Conservation (phyloP, 2,797 vertebrate species). For the Pogoniulus pusillus region DNA sequence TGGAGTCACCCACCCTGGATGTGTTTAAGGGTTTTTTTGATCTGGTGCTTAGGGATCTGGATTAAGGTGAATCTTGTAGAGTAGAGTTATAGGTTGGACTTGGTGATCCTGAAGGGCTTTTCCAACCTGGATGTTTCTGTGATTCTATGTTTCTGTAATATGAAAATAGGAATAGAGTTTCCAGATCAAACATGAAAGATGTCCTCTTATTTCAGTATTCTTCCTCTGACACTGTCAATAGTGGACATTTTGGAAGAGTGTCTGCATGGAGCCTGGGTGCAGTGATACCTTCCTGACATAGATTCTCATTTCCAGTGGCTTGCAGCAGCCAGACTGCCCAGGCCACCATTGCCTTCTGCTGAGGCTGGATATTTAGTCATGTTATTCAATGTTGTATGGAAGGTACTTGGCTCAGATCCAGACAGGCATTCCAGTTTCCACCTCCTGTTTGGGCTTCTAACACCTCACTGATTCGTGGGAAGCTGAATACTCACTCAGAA, state of each 20-base stretch:
- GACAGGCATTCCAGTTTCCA: not conserved
- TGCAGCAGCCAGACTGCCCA: not conserved
- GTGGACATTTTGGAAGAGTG: not conserved
- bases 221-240: not conserved
- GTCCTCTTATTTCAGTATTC: not conserved
- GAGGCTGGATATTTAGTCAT: not conserved
- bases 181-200: not conserved
- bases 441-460: not conserved
- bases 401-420: not conserved
- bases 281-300: not conserved
- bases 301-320: not conserved
- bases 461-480: not conserved
- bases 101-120: no score
- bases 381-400: not conserved
- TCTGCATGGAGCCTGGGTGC: rapidly evolving
- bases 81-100: no score
- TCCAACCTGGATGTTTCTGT: no score
- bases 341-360: not conserved
- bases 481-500: not conserved
- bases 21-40: no score
- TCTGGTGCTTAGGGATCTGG: no score
- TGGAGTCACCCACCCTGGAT: no score
- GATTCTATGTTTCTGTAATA: not conserved
- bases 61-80: no score
- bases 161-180: not conserved